Evolutionary conservation across 1,140 invertebrate species (phyloP).

Genomic region (Catajapyx aquilonaris): DNA sequence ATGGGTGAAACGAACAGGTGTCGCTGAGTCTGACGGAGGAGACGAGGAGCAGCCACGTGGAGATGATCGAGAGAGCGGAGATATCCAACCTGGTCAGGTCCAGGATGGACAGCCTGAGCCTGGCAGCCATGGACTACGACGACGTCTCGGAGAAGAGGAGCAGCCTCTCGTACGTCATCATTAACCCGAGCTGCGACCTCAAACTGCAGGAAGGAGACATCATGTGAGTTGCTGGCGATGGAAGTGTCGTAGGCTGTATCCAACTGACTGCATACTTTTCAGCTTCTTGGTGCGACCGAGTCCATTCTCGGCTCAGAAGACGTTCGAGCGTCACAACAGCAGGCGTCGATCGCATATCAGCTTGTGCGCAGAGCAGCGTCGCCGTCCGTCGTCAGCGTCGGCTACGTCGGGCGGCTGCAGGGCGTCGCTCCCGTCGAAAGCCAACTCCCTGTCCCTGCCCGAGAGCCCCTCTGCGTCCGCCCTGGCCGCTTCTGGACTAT

Average conservation of each 20-base stretch:
- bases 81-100: constrained; percentile 84
- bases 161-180: constrained; percentile 90
- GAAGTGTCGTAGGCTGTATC: too few relatives aligned
- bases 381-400: constrained; percentile 16
- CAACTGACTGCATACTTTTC: constrained; percentile 10
- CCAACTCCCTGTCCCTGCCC: constrained; percentile 65
- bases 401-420: constrained; percentile 9
- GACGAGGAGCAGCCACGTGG: constrained; percentile 60
- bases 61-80: constrained; percentile 83
- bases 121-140: constrained; percentile 75
- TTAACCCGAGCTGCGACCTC: constrained; percentile 93
- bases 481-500: constrained; percentile 19
- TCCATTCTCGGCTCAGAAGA: constrained; percentile 81
- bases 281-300: constrained; percentile 72
- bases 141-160: constrained; percentile 80
- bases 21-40: constrained; percentile 60
- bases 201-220: constrained; percentile 91
- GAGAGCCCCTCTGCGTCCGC: constrained; percentile 58
- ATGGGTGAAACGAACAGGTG: constrained; percentile 30
- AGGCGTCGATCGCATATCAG: constrained; percentile 76
- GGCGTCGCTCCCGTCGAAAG: constrained; percentile 28
- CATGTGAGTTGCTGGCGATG: constrained; percentile 64
- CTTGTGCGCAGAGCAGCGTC: constrained; percentile 49
- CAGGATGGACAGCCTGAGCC: constrained; percentile 76
- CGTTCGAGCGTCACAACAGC: constrained; percentile 75